These are phyloP conservation scores for Coccyzus lansbergi DNA, from an alignment of 2,797 vertebrate species.

Conservation along the genomic window DNA sequence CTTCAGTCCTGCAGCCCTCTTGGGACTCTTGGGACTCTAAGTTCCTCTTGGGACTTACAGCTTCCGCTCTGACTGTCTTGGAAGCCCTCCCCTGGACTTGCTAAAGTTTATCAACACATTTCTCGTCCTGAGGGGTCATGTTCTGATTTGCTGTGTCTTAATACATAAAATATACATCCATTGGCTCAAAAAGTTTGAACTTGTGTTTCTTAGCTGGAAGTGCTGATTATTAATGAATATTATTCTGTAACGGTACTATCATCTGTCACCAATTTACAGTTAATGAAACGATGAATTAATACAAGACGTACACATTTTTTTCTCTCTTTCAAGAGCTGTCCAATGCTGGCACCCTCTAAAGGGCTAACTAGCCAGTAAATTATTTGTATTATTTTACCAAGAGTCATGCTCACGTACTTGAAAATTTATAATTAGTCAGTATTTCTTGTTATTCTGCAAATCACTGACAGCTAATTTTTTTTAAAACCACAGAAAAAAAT, in stretches of 20 bases:
- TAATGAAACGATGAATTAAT: slow-evolving; percentile 35
- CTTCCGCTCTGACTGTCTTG: accelerated
- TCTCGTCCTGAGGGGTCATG: not conserved
- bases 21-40: not conserved
- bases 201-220: not conserved
- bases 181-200: not conserved
- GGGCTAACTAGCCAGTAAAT: slow-evolving; percentile 6
- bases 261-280: slow-evolving; percentile 26
- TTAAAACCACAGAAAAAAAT: slow-evolving; percentile 27
- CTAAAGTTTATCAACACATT: not conserved
- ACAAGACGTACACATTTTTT: not conserved
- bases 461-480: slow-evolving; percentile 38
- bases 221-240: slow-evolving; percentile 44
- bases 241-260: not conserved
- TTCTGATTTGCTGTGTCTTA: not conserved
- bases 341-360: not conserved
- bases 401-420: not conserved
- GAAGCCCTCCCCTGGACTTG: not conserved
- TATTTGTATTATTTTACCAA: slow-evolving; percentile 11
- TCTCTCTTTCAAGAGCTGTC: slow-evolving; percentile 9
- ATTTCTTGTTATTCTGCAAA: slow-evolving; percentile 48
- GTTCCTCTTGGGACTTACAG: no score
- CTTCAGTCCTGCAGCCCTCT: not conserved
- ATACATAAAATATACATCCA: not conserved
- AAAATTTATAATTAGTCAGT: slow-evolving; percentile 54